Evolutionary conservation across 1,140 invertebrate species (phyloP).

Genomic region (Oncopodura yosiiana): DNA sequence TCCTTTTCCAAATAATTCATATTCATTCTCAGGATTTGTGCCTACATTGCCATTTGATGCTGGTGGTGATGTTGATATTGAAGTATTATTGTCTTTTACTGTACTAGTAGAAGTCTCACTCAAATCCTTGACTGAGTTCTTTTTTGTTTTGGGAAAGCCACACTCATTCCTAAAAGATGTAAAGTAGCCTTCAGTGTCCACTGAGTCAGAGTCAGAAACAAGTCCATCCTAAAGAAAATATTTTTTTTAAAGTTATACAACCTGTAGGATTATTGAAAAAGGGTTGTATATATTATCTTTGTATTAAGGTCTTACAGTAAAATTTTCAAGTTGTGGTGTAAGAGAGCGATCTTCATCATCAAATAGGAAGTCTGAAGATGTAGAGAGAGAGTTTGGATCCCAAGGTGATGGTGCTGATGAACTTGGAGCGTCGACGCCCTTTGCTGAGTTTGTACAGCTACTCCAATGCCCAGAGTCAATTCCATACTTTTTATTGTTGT

Average conservation of each 20-base stretch:
- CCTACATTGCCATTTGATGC: no score
- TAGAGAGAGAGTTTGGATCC: slow-evolving; percentile 29
- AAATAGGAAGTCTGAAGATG: slow-evolving; percentile 32
- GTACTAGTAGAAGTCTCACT: slow-evolving; percentile 19
- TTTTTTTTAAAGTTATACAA: neutral
- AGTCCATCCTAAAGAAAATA: slow-evolving; percentile 29
- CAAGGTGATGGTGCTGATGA: slow-evolving; percentile 29
- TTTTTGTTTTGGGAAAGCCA: slow-evolving; percentile 51
- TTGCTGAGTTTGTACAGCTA: slow-evolving; percentile 31
- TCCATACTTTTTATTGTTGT: slow-evolving; percentile 27
- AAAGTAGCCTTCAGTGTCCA: slow-evolving; percentile 90
- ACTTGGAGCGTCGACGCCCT: slow-evolving; percentile 16
- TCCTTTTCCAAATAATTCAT: slow-evolving; percentile 76
- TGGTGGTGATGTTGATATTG: no score
- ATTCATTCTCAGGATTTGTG: slow-evolving; percentile 64
- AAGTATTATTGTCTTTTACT: no score
- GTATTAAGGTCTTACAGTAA: slow-evolving; percentile 21
- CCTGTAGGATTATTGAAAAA: neutral
- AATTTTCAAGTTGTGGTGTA: slow-evolving; percentile 34
- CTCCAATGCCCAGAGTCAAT: slow-evolving; percentile 36
- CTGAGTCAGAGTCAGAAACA: slow-evolving; percentile 34
- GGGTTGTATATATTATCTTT: neutral
- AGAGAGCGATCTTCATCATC: slow-evolving; percentile 34
- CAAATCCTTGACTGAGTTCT: slow-evolving; percentile 72
- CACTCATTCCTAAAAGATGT: slow-evolving; percentile 95